phyloP scores from a whole-genome alignment of 2,113 vertebrate genomes.

The Thamnophis sirtalis region DNA sequence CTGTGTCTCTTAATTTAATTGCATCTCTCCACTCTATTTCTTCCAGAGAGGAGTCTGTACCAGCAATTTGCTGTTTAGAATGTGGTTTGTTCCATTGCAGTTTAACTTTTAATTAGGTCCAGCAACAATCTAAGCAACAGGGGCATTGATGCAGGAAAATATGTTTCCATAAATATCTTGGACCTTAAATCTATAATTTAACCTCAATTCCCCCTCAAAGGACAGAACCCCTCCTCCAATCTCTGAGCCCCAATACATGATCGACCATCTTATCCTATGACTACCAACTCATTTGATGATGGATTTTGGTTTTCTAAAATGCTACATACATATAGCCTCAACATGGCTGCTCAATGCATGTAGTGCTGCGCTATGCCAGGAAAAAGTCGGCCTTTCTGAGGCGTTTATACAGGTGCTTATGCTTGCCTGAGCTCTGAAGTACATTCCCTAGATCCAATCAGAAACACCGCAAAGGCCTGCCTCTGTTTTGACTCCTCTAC shows the following conservation, averaged over 20 bases:
- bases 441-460: background rate
- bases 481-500: background rate
- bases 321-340: background rate
- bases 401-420: background rate
- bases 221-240: background rate
- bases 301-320: background rate
- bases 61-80: background rate
- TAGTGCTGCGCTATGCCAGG: background rate
- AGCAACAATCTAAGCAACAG: background rate
- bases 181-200: background rate
- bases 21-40: background rate
- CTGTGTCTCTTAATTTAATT: background rate
- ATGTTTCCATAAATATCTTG: background rate
- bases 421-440: background rate
- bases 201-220: background rate
- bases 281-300: background rate
- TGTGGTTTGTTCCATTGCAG: background rate
- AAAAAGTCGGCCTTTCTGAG: background rate
- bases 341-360: background rate
- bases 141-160: background rate
- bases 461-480: background rate
- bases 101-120: background rate
- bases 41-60: background rate
- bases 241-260: background rate
- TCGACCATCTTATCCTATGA: background rate